Conservation (phyloP, 2,113 vertebrate genomes). For the Callaeas wilsoni region DNA sequence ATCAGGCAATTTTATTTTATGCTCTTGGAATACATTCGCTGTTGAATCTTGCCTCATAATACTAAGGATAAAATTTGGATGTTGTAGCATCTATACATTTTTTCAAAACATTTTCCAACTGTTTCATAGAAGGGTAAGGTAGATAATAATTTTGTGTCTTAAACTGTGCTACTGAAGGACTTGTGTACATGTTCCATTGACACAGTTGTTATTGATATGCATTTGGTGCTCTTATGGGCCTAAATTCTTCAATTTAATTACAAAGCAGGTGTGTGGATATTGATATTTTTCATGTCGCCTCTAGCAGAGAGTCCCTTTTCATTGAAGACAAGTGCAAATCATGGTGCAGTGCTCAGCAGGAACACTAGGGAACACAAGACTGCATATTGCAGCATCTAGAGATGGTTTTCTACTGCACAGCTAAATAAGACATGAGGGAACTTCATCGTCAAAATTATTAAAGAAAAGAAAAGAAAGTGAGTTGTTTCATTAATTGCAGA, state of each 20-base stretch:
- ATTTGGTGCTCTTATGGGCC: background rate
- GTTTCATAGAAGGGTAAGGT: background rate
- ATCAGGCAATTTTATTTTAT: background rate
- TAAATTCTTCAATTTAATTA: background rate
- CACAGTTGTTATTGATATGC: background rate
- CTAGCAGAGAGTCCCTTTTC: background rate
- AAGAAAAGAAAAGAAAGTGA: background rate
- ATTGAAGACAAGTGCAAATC: background rate
- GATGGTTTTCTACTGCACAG: background rate
- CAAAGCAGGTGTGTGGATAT: background rate
- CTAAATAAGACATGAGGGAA: background rate
- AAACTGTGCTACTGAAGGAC: background rate
- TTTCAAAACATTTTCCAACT: background rate
- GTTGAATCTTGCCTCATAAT: background rate
- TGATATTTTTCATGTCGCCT: background rate
- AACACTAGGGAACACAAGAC: background rate
- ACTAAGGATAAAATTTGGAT: background rate
- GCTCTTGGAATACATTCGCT: background rate
- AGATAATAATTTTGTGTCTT: background rate
- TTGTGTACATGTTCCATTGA: background rate
- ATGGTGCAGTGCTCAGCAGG: background rate
- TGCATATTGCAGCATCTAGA: background rate
- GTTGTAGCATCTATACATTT: background rate
- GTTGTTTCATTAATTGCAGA: background rate
- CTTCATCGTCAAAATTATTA: background rate